Evolutionary conservation across 2,888 invertebrate species (phyloP), one percentile per base, ranked within the genome.

Genomic region (Nineta flava): DNA sequence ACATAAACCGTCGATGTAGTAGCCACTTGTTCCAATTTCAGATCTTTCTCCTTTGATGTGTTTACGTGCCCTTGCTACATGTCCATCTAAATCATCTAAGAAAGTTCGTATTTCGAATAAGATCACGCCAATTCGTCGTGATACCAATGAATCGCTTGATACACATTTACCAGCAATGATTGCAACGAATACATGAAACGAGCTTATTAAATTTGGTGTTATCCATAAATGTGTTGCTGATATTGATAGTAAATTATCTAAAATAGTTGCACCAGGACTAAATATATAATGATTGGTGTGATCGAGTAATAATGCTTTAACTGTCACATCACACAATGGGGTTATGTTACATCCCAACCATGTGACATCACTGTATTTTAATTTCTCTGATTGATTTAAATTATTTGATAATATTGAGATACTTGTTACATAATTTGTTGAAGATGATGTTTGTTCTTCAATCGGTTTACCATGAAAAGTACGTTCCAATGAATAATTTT

Each of bases 11-110:
- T 91, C 91, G 2, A 91, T 77, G 66, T 82, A 83, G 60, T 86
- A 90, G 0, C 91, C 91, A 1, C 79, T 61, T 0, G 83, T 79
- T 0, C 87, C 86, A n/a, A 87, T 80, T 61, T 86, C 84, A 0
- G 87, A 86, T 19, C 79, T 72, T 63, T 87, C 86, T 0, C 87
- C 86, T 53, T 77, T 75, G 26, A 86, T 77, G 60, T 87, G 76
- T 58, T 80, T 81, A 50, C 83, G 74, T 21, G 77, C 79, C 52
- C 91, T 76, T 1, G 88, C 90, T 2, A 92, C 84, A 59, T 87
- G 84, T 0, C 92, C 92, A 59, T 92, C 92, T 53, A 92, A 65
- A 59, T 87, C 86, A 59, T 92, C 92, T 48, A 91, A 64, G 68
- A 87, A 87, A 55, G 86, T 85, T 55, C 91, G 73, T 38, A 88